A percentile compares a stretch with the other conserved stretches of the same genome.
Conservation (phyloP, 2,888 invertebrate species). For the Leptopilina myrica region DNA sequence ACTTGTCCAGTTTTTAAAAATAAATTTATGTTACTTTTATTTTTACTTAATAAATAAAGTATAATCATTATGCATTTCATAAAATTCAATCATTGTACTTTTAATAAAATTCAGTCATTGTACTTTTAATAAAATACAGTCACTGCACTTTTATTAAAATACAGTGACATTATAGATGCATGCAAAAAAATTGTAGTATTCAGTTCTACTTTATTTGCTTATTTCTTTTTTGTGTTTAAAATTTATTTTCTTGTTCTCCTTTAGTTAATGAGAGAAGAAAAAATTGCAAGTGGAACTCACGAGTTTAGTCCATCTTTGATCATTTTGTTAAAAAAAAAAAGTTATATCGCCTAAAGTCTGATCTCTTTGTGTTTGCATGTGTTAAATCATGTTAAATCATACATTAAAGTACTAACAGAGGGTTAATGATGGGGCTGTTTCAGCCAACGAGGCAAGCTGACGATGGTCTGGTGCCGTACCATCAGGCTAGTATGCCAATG, state of each 20-base stretch:
- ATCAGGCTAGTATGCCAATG: constrained; percentile 82
- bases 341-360: constrained; percentile 15
- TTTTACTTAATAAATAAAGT: too few relatives aligned
- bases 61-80: too few relatives aligned
- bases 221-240: not conserved
- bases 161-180: not conserved
- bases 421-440: constrained; percentile 74
- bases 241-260: constrained; percentile 13
- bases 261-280: constrained; percentile 25
- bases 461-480: constrained; percentile 80
- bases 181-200: not conserved
- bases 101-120: too few relatives aligned
- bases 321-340: constrained; percentile 18
- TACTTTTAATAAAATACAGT: too few relatives aligned
- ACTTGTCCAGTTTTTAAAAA: too few relatives aligned
- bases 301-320: constrained; percentile 24
- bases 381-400: constrained; percentile 64
- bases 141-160: too few relatives aligned
- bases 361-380: constrained; percentile 63
- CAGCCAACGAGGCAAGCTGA: constrained; percentile 79
- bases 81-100: too few relatives aligned
- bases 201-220: not conserved
- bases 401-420: constrained; percentile 71
- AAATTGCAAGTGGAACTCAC: not conserved
- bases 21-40: too few relatives aligned